Percentiles rank a stretch among this genome's conserved stretches.
These are phyloP conservation scores for Cromileptes altivelis DNA, from an alignment of 2,113 vertebrate genomes.

Conservation along the genomic window DNA sequence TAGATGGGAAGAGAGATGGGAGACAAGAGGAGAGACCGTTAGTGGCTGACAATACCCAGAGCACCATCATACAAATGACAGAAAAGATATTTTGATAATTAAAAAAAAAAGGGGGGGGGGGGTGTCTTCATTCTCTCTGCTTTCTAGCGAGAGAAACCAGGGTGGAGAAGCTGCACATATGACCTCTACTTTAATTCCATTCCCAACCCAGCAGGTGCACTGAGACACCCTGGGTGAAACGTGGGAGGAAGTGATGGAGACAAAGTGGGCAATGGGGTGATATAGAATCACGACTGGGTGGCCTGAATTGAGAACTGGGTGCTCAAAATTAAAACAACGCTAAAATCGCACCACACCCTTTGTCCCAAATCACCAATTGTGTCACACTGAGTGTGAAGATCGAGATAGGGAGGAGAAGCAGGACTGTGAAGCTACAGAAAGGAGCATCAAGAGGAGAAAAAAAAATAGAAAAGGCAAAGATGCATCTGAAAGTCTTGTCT, in stretches of 20 bases:
- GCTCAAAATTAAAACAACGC: slow-evolving; percentile 25
- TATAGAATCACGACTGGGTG: slow-evolving; percentile 19
- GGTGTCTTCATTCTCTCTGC: not conserved
- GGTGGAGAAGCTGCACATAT: slow-evolving; percentile 25
- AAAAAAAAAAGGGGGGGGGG: not conserved
- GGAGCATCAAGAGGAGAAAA: not conserved
- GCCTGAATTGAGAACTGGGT: slow-evolving; percentile 24
- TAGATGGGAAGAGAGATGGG: slow-evolving; percentile 23
- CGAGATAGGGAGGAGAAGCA: not conserved
- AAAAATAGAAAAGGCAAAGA: not conserved
- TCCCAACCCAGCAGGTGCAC: slow-evolving; percentile 57
- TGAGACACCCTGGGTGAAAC: slow-evolving; percentile 11
- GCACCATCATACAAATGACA: slow-evolving; percentile 23
- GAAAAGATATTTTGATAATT: not conserved
- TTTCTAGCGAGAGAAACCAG: not conserved
- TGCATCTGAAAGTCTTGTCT: slow-evolving; percentile 10
- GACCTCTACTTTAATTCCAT: slow-evolving; percentile 38
- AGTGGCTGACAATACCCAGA: slow-evolving; percentile 35
- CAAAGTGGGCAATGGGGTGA: not conserved
- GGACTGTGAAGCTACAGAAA: not conserved
- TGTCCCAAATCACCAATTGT: slow-evolving; percentile 17
- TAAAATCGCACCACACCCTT: slow-evolving; percentile 22
- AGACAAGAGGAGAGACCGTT: slow-evolving; percentile 24
- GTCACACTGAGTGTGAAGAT: not conserved
- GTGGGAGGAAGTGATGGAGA: slow-evolving; percentile 21